Conservation (phyloP, 2,797 vertebrate species). For the Scleropages formosus region DNA sequence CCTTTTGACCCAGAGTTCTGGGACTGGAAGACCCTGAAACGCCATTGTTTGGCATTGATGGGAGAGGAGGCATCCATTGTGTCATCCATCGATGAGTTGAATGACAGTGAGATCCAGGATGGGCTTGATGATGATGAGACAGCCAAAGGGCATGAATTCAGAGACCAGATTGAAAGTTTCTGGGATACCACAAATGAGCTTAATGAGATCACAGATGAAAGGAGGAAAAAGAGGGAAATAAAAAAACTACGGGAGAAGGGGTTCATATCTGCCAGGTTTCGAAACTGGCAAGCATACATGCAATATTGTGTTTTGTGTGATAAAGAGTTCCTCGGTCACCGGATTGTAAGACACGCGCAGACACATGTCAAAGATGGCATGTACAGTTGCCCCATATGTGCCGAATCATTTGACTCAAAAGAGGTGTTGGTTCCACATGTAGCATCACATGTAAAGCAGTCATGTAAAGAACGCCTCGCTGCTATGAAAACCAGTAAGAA, state of each 20-base stretch:
- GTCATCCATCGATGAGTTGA: constrained; percentile 92
- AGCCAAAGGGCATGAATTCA: constrained; percentile 62
- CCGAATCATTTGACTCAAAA: constrained; percentile 87
- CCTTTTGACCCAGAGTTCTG: constrained; percentile 98
- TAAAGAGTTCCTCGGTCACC: constrained; percentile 94
- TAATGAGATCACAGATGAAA: constrained; percentile 73
- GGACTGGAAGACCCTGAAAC: constrained; percentile 98
- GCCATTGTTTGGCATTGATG: constrained; percentile 92
- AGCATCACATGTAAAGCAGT: constrained; percentile 89
- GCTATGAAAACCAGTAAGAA: constrained; percentile 88
- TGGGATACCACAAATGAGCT: constrained; percentile 76
- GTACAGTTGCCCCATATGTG: constrained; percentile 94
- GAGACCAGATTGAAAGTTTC: constrained; percentile 71
- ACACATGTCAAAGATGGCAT: constrained; percentile 85
- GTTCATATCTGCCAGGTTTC: constrained; percentile 89
- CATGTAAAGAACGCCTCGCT: constrained; percentile 89
- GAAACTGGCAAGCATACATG: constrained; percentile 98
- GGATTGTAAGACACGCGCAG: constrained; percentile 94
- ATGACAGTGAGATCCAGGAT: constrained; percentile 86
- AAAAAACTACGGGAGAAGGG: constrained; percentile 89
- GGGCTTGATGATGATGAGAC: constrained; percentile 77
- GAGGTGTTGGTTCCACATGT: constrained; percentile 92
- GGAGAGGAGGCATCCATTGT: constrained; percentile 96
- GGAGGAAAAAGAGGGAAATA: constrained; percentile 84
- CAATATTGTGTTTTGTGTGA: constrained; percentile 97